Conservation (phyloP, 2,113 vertebrate genomes). For the Pseudorectes ferrugineus region DNA sequence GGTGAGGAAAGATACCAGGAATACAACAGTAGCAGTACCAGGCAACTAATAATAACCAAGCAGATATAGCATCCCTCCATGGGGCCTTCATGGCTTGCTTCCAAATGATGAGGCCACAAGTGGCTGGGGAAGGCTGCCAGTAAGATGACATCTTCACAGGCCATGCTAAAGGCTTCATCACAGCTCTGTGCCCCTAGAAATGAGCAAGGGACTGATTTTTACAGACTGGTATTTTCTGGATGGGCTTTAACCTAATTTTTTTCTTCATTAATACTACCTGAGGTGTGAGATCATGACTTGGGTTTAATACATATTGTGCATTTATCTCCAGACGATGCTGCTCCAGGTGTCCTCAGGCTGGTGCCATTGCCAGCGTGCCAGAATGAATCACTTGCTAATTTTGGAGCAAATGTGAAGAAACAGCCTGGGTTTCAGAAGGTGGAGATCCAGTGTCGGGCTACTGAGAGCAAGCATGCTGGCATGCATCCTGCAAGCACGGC, state of each 20-base stretch:
- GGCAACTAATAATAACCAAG: neutral
- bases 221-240: neutral
- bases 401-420: neutral
- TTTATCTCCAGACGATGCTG: neutral
- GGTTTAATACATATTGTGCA: neutral
- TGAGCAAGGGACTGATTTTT: neutral
- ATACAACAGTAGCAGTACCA: neutral
- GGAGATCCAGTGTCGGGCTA: neutral
- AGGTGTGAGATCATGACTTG: neutral
- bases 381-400: constrained; percentile 9
- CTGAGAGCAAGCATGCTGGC: neutral
- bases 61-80: neutral
- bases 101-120: neutral
- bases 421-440: neutral
- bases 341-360: neutral
- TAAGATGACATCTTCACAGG: neutral
- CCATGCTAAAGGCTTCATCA: neutral
- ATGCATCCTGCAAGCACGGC: neutral
- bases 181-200: neutral
- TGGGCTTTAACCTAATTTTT: neutral
- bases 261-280: neutral
- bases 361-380: neutral
- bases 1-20: neutral
- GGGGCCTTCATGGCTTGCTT: neutral
- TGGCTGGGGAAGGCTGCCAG: neutral